These are phyloP conservation scores for Anas acuta DNA, from an alignment of 2,797 vertebrate species.

Conservation along the genomic window DNA sequence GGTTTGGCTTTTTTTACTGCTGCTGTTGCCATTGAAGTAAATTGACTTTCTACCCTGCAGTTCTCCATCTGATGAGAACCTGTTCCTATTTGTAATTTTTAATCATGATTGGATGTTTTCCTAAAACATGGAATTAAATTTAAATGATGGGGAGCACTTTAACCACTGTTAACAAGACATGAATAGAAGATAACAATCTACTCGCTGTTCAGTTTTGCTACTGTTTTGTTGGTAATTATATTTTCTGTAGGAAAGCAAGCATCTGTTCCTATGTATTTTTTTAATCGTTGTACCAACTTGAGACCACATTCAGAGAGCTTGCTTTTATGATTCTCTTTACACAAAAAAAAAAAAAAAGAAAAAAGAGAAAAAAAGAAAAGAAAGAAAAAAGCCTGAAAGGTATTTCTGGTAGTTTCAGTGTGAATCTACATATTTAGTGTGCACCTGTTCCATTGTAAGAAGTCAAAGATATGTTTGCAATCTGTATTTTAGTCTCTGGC, in stretches of 20 bases:
- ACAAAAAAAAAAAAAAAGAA: too few species aligned
- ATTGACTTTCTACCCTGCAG: background rate
- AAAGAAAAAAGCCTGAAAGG: background rate
- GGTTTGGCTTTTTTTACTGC: background rate
- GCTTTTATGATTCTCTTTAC: background rate
- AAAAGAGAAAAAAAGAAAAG: background rate
- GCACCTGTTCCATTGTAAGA: constrained; percentile 12
- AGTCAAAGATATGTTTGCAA: constrained; percentile 8
- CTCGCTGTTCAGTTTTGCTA: background rate
- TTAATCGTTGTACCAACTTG: background rate
- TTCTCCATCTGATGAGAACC: background rate
- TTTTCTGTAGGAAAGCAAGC: constrained; percentile 5
- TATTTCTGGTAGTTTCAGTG: background rate
- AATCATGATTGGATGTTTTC: background rate
- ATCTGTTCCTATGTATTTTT: constrained; percentile 34
- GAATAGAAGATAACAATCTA: background rate
- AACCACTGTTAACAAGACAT: background rate
- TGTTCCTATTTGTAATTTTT: background rate
- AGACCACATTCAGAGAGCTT: background rate
- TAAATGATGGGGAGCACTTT: background rate
- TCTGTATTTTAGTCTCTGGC: background rate
- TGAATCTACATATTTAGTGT: constrained; percentile 1
- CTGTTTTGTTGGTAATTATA: constrained; percentile 26
- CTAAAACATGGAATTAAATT: background rate
- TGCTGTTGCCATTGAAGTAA: background rate